Base-by-base conservation (phyloP, 2,113 vertebrate genomes). In the Crotophaga sulcirostris region DNA sequence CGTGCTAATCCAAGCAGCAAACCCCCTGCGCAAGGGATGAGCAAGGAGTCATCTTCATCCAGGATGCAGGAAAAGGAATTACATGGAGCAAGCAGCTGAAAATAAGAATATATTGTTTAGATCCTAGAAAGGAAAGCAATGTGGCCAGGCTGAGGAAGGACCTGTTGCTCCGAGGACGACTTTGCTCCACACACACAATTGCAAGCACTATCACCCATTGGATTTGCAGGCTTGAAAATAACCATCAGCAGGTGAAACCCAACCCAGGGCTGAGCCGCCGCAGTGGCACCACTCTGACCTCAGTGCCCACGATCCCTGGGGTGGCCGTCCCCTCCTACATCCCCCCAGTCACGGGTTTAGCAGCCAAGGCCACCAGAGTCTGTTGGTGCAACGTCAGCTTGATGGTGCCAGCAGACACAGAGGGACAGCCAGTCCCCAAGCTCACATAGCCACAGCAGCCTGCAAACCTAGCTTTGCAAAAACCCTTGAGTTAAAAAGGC, bases 211-310 rank as follows among this genome's bases (percentile, higher is more conserved):
- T 36, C 59, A 21, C 36, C 60, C 73, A 1, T 3, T 0, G 9
- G 81, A 59, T 95, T 63, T 89, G 8, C 56, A n/a, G 64, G 20
- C 34, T 87, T 75, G 47, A 89, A 94, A 96, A 95, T 87, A 95
- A 17, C 80, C 3, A 0, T 3, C 55, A 23, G 89, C 0, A 3
- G 29, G 36, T 0, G 23, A 89, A 89, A 94, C 60, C 20, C 93
- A 78, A 89, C 13, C 42, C 6, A 0, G 36, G 64, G 31, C 89
- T 44, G 3, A 0, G 52, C 40, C 7, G 5, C 13, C 2, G 1
- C 31, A 5, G 16, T 2, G 11, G 66, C 67, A 64, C 55, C 3
- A 1, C 58, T 36, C 36, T 64, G 8, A 42, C 36, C 45, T 29
- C 67, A 1, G 17, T 4, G 17, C 9, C 74, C 51, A 2, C 0